phyloP scores from a whole-genome alignment of 2,113 vertebrate species.

The Pterocles orientalis region DNA sequence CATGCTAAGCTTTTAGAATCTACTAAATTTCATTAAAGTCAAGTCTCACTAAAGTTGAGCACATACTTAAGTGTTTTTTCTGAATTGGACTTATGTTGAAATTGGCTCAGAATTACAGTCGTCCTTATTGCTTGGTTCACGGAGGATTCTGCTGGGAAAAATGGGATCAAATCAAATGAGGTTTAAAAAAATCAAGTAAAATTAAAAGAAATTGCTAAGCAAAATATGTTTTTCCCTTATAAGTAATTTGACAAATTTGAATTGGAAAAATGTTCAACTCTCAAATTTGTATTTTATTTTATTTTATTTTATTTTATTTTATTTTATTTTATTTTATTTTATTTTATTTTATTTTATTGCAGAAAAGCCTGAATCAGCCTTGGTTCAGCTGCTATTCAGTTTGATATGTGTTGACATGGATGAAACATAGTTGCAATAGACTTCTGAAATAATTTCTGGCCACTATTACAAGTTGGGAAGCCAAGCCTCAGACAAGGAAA shows the following conservation, averaged over 20 bases:
- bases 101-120: slow-evolving; percentile 36
- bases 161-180: neutral
- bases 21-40: neutral
- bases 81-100: slow-evolving; percentile 37
- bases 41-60: neutral
- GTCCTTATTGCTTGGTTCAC: slow-evolving; percentile 39
- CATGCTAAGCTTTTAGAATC: slow-evolving; percentile 19
- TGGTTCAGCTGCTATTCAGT: neutral
- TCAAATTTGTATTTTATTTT: neutral
- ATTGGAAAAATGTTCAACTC: neutral
- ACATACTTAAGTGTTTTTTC: slow-evolving; percentile 6
- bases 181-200: neutral
- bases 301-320: neutral
- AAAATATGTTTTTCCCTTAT: neutral
- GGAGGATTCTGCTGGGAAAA: neutral
- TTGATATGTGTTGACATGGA: neutral
- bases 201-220: neutral
- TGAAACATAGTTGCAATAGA: neutral
- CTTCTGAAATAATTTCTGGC: neutral
- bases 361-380: neutral
- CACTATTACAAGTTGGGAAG: neutral
- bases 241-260: neutral
- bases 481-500: neutral
- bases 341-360: neutral
- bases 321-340: neutral